Evolutionary conservation across 2,888 invertebrate genomes (phyloP).

Genomic region (Acronicta psi): DNA sequence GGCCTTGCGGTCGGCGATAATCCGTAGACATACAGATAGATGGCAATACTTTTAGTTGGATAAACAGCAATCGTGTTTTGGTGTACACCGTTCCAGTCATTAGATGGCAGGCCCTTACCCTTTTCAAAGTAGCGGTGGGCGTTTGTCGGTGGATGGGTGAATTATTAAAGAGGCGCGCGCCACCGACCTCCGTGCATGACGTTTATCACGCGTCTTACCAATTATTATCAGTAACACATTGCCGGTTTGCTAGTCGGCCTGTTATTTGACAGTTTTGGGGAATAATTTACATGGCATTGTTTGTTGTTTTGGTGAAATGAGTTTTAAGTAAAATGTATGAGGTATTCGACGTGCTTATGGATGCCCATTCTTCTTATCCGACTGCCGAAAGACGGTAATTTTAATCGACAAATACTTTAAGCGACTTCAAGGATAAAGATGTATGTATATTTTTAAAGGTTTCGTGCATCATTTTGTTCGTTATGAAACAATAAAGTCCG

Average conservation of each 20-base stretch:
- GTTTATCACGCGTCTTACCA: conserved; percentile 64
- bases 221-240: conserved; percentile 55
- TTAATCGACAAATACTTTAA: too few species aligned
- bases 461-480: too few species aligned
- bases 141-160: conserved; percentile 73
- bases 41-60: conserved; percentile 49
- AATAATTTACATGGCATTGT: conserved; percentile 6
- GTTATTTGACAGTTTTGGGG: conserved; percentile 6
- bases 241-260: conserved; percentile 21
- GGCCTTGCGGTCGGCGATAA: conserved; percentile 39
- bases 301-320: neutral
- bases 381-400: too few species aligned
- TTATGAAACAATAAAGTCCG: too few species aligned
- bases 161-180: conserved; percentile 76
- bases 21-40: conserved; percentile 47
- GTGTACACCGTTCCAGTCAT: conserved; percentile 66
- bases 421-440: too few species aligned
- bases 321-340: neutral
- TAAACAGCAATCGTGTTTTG: conserved; percentile 57
- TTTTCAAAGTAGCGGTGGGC: conserved; percentile 73
- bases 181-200: conserved; percentile 64
- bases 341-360: too few species aligned
- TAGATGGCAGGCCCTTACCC: conserved; percentile 71
- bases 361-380: too few species aligned
- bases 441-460: too few species aligned